These are phyloP conservation scores for Pammene aurita DNA, from an alignment of 2,888 invertebrate genomes.

Conservation along the genomic window DNA sequence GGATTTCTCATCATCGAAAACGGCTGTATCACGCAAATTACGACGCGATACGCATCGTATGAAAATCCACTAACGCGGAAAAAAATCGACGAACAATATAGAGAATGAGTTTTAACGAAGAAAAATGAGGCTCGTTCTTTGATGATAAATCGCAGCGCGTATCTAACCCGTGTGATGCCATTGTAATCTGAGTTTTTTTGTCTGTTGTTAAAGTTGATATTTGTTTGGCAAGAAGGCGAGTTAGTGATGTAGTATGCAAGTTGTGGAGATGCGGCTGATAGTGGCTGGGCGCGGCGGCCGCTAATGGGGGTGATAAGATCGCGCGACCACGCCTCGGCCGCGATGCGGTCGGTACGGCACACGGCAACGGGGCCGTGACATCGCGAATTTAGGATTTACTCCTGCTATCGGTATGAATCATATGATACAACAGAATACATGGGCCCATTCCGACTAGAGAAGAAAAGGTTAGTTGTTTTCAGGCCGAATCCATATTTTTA, in stretches of 20 bases:
- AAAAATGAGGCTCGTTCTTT: conserved; percentile 58
- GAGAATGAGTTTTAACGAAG: conserved; percentile 57
- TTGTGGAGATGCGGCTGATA: conserved; percentile 69
- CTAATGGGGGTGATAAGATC: conserved; percentile 80
- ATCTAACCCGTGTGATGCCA: conserved; percentile 42
- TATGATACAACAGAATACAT: background rate
- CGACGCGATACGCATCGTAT: conserved; percentile 59
- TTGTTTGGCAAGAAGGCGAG: conserved; percentile 41
- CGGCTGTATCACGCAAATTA: conserved; percentile 78
- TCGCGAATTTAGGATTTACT: conserved; percentile 25
- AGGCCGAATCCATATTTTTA: too few relatives aligned
- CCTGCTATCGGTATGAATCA: too few relatives aligned
- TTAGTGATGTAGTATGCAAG: conserved; percentile 57
- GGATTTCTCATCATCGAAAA: conserved; percentile 70
- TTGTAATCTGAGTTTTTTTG: conserved; percentile 47
- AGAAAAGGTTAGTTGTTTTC: too few relatives aligned
- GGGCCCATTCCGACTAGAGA: background rate
- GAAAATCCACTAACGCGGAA: conserved; percentile 61
- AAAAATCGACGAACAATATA: conserved; percentile 64
- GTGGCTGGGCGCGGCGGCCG: conserved; percentile 74
- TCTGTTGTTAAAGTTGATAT: conserved; percentile 45
- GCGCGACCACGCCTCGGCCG: conserved; percentile 73
- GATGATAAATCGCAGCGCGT: conserved; percentile 41
- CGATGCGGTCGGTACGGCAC: conserved; percentile 42
- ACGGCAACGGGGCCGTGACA: conserved; percentile 27